Evolutionary conservation across 2,888 invertebrate species (phyloP).

Genomic region (Anthophora plumipes): DNA sequence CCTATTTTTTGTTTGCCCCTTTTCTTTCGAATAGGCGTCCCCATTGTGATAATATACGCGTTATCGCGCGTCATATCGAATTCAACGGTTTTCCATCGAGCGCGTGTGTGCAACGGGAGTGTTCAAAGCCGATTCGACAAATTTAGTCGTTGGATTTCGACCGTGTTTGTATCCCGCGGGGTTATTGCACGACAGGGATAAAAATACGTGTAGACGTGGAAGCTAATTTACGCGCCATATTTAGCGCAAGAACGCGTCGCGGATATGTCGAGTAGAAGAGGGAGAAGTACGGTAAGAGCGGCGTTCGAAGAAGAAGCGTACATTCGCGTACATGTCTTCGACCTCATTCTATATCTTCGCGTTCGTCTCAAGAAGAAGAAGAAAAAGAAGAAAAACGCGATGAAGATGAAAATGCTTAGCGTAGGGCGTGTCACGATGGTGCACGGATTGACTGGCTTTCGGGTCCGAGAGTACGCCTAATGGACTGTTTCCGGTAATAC

Average conservation of each 20-base stretch:
- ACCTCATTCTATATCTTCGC: neutral
- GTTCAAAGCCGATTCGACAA: constrained; percentile 51
- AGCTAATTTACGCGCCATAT: constrained; percentile 63
- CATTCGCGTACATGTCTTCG: neutral
- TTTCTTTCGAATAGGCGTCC: neutral
- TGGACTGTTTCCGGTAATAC: constrained; percentile 72
- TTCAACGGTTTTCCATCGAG: neutral
- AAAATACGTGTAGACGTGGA: constrained; percentile 64
- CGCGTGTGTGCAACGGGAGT: neutral
- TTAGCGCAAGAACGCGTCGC: constrained; percentile 57
- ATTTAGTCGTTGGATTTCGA: constrained; percentile 13
- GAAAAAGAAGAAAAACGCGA: neutral
- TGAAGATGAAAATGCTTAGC: neutral
- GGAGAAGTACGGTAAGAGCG: neutral
- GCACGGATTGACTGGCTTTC: constrained; percentile 52
- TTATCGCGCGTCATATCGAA: neutral
- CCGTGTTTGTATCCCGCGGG: constrained; percentile 48
- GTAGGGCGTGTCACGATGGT: constrained; percentile 25
- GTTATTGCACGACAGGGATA: constrained; percentile 63
- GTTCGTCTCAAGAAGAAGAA: neutral
- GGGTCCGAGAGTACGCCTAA: constrained; percentile 58
- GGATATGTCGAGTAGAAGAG: constrained; percentile 7
- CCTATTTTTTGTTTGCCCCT: neutral
- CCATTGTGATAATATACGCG: constrained; percentile 11
- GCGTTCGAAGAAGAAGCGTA: neutral